These are phyloP conservation scores for Bombylius major DNA, from an alignment of 2,888 invertebrate genomes.

Conservation along the genomic window DNA sequence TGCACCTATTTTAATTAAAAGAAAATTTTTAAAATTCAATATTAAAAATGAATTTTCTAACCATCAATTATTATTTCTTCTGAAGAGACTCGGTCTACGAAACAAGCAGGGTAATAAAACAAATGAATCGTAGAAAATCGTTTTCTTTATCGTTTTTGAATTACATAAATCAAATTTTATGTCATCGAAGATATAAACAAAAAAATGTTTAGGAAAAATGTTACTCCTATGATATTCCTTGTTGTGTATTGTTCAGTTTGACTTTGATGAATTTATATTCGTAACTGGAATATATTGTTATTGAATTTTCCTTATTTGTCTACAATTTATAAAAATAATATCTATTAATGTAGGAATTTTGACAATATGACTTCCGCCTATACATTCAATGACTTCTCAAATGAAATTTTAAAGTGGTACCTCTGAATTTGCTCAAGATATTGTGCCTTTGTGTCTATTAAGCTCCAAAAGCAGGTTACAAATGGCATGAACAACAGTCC, in stretches of 20 bases:
- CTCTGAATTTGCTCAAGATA: not conserved
- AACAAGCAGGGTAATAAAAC: too few species aligned
- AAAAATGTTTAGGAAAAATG: too few species aligned
- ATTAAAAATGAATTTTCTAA: not conserved
- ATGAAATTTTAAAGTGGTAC: not conserved
- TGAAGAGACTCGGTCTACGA: conserved; percentile 3
- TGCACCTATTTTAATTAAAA: not conserved
- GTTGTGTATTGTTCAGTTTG: too few species aligned
- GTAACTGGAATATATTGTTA: too few species aligned
- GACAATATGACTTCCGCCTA: not conserved
- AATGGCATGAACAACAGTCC: not conserved
- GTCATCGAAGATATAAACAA: too few species aligned
- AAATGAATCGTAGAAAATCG: conserved; percentile 3
- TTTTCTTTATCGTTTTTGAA: conserved; percentile 3
- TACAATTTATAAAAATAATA: too few species aligned
- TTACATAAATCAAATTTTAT: too few species aligned
- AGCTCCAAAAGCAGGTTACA: not conserved
- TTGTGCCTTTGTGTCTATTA: not conserved
- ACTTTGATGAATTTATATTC: too few species aligned
- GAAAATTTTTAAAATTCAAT: not conserved
- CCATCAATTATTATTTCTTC: not conserved
- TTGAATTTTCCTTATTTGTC: too few species aligned
- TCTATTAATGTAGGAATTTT: conserved; percentile 4
- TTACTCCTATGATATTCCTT: too few species aligned
- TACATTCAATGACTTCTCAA: not conserved